Evolutionary conservation across 2,888 invertebrate species (phyloP).

Genomic region (Endomychus coccineus): DNA sequence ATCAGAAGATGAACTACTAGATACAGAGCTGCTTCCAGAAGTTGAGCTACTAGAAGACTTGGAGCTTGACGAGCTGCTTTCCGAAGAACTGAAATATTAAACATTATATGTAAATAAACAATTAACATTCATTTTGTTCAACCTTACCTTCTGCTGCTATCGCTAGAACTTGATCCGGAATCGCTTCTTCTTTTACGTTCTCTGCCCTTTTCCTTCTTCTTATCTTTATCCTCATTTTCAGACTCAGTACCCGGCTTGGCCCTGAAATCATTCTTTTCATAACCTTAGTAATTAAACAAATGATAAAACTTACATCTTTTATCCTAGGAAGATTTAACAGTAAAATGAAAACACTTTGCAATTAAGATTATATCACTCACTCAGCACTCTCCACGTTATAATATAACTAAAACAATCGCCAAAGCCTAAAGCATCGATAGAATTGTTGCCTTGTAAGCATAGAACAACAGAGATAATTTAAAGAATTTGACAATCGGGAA

Average conservation of each 20-base stretch:
- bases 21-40: slow-evolving; percentile 50
- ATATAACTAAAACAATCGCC: too few relatives aligned
- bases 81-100: slow-evolving; percentile 58
- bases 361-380: too few relatives aligned
- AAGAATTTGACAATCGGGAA: too few relatives aligned
- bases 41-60: slow-evolving; percentile 73
- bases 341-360: too few relatives aligned
- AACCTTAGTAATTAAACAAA: too few relatives aligned
- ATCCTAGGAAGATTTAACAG: slow-evolving; percentile 2
- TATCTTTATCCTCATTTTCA: slow-evolving; percentile 65
- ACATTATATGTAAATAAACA: too few relatives aligned
- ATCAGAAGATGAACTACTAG: slow-evolving; percentile 52
- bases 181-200: slow-evolving; percentile 61
- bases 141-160: slow-evolving; percentile 57
- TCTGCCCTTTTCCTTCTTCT: slow-evolving; percentile 51
- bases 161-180: slow-evolving; percentile 74
- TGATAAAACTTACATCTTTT: slow-evolving; percentile 19
- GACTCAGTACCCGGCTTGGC: slow-evolving; percentile 68
- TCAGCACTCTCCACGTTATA: too few relatives aligned
- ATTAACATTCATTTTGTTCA: neutral
- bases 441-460: too few relatives aligned
- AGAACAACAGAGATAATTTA: too few relatives aligned
- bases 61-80: slow-evolving; percentile 75
- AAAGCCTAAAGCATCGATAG: too few relatives aligned
- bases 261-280: too few relatives aligned